Evolutionary conservation across 2,888 invertebrate species (phyloP), one percentile per base, ranked within the genome.

Genomic region (Belgica antarctica): DNA sequence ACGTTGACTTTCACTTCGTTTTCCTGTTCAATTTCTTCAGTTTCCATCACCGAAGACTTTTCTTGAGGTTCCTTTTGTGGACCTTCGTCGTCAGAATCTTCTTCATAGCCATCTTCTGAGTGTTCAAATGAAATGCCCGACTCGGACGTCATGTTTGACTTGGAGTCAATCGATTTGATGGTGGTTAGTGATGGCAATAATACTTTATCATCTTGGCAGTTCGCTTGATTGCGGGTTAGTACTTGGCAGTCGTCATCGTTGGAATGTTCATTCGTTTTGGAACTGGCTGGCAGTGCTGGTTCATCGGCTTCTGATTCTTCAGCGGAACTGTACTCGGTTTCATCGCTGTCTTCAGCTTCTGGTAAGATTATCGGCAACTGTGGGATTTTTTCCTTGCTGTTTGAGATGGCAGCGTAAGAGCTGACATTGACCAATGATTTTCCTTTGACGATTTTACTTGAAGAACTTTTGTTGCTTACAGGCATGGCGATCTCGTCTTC

Each of bases 71-170:
- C 22, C 31, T 25, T 24, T 3, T 2, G 27, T 17, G 47, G 17
- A 57, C 17, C 27, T 34, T 68, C 68, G 8, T 61, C 61, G 12
- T 70, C 70, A 41, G 70, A 70, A 41, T 70, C 70, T 17, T 70
- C 70, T 2, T 70, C 61, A 41, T 70, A 61, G n/a, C 68, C 68
- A 68, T 68, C 68, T 57, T 68, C 68, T 3, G 68, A 68, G 15
- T 68, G 52, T 10, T 68, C 70, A 57, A 70, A 36, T 12, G 70
- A 70, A 27, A 70, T 70, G 5, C 70, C 70, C 3, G 70, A 70
- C 19, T 70, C 70, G n/a, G 70, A 70, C 4, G 70, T 70, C 70
- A 70, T 57, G 17, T 70, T 70, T 25, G 70, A 70, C 31, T 70
- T 70, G 41, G 70, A 70, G 27, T 61, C 70, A 17, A 70, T 28